phyloP scores from a whole-genome alignment of 2,113 vertebrate genomes.

The Spea multiplicata region DNA sequence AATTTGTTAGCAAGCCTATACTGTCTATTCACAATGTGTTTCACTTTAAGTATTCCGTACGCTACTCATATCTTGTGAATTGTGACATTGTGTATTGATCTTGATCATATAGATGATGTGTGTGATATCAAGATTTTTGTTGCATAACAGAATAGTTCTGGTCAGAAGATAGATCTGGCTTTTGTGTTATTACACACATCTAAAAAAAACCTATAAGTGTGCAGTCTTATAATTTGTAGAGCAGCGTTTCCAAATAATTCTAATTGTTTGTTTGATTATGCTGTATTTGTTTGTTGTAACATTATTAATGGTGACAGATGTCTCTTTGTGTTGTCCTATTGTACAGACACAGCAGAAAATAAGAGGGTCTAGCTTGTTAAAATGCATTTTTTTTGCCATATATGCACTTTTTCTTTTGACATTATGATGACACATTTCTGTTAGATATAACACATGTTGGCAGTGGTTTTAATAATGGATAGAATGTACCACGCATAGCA shows the following conservation, averaged over 20 bases:
- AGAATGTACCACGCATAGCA: not conserved
- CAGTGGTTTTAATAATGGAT: conserved; percentile 3
- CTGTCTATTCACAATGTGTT: too few relatives aligned
- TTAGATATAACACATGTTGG: not conserved
- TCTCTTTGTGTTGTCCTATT: conserved; percentile 31
- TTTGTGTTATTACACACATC: too few relatives aligned
- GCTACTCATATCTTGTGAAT: too few relatives aligned
- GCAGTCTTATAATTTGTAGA: not conserved
- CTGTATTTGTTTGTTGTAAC: conserved; percentile 7
- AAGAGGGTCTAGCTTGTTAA: conserved; percentile 31
- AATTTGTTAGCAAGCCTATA: too few relatives aligned
- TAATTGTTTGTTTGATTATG: conserved; percentile 36
- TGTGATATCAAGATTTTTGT: too few relatives aligned
- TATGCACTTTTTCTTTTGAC: conserved; percentile 17
- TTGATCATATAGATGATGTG: too few relatives aligned
- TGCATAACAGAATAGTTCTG: too few relatives aligned
- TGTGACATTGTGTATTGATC: too few relatives aligned
- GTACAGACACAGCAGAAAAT: conserved; percentile 33
- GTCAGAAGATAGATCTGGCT: too few relatives aligned
- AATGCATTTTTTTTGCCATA: conserved; percentile 4
- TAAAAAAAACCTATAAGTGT: not conserved
- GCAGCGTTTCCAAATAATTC: not conserved
- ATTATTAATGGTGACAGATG: conserved; percentile 35
- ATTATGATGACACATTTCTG: conserved; percentile 20
- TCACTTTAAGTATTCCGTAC: too few relatives aligned